Percentiles rank a stretch among this genome's conserved stretches.
phyloP scores from a whole-genome alignment of 2,797 vertebrate genomes.

The Paguma larvata region DNA sequence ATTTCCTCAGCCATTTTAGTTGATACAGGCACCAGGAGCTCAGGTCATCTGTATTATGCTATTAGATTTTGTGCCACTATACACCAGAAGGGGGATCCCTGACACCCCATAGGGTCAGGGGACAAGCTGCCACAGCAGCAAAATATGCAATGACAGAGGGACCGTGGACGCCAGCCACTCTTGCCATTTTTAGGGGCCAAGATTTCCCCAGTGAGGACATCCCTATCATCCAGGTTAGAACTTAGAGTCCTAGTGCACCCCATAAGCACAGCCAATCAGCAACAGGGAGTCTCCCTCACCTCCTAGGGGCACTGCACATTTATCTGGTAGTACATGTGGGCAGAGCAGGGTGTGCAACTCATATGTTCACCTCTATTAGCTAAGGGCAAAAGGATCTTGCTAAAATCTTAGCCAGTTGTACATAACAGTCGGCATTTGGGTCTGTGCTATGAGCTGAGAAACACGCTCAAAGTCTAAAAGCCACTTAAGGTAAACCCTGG shows the following conservation, averaged over 20 bases:
- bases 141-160: too few species aligned
- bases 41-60: not conserved
- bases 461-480: not conserved
- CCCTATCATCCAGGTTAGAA: not conserved
- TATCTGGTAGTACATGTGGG: not conserved
- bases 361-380: not conserved
- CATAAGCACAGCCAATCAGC: not conserved
- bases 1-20: not conserved
- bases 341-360: not conserved
- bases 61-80: not conserved
- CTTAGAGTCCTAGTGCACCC: not conserved
- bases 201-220: not conserved
- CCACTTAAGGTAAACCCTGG: fast-evolving
- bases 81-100: not conserved
- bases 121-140: not conserved
- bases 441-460: not conserved
- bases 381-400: too few species aligned
- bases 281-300: not conserved
- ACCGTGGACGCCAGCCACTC: fast-evolving
- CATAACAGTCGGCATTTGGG: not conserved
- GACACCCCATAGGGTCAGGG: not conserved
- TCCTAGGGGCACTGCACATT: not conserved
- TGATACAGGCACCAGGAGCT: not conserved
- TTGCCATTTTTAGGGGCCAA: not conserved
- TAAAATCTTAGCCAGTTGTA: not conserved